A percentile compares a stretch with the other conserved stretches of the same genome.
Evolutionary conservation across 2,113 vertebrate genomes (phyloP).

Genomic region (Megaceryle torquata): DNA sequence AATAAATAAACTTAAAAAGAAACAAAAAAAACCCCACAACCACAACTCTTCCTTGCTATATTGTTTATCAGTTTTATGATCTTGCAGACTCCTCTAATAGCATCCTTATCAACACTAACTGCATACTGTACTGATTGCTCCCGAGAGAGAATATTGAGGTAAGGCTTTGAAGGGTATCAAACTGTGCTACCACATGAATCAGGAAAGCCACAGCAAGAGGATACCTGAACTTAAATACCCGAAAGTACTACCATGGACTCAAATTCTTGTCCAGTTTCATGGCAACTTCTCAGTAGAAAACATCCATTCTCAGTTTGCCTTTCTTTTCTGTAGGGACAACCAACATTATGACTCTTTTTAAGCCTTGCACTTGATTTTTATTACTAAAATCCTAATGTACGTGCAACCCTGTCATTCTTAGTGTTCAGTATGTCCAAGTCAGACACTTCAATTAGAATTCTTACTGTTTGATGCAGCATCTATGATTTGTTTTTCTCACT

Average conservation of each 20-base stretch:
- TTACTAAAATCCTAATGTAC: not conserved
- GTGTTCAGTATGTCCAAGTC: not conserved
- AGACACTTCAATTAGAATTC: not conserved
- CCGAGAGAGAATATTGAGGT: not conserved
- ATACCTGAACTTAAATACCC: not conserved
- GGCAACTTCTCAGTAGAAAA: not conserved
- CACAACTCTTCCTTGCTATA: not conserved
- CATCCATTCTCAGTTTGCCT: not conserved
- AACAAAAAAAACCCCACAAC: too few relatives aligned
- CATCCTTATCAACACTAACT: not conserved
- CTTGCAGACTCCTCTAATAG: not conserved
- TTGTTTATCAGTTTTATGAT: not conserved
- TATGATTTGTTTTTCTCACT: not conserved
- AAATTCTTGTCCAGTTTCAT: not conserved
- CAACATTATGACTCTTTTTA: not conserved
- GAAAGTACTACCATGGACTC: not conserved
- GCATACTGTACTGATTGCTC: not conserved
- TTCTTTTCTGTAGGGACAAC: not conserved
- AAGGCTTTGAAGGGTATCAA: not conserved
- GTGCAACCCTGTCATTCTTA: not conserved
- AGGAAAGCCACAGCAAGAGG: not conserved
- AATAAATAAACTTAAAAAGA: too few relatives aligned
- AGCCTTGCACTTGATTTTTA: not conserved
- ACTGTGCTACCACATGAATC: not conserved
- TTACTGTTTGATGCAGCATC: not conserved